Evolutionary conservation across 2,113 vertebrate species (phyloP).

Genomic region (Calyptommatus sinebrachiatus): DNA sequence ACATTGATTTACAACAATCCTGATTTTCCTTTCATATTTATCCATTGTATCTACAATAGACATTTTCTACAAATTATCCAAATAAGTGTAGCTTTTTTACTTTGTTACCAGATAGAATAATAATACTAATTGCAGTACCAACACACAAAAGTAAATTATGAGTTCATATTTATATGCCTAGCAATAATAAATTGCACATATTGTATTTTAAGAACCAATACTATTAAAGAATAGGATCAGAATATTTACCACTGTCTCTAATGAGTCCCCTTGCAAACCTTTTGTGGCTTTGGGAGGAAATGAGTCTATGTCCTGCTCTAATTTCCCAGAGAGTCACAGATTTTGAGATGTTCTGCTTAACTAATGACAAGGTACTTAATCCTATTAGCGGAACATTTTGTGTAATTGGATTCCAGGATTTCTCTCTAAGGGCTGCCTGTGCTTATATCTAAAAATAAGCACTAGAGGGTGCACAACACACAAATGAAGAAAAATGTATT

Average conservation of each 20-base stretch:
- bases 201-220: background rate
- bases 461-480: slow-evolving; percentile 65
- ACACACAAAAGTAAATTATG: slow-evolving; percentile 27
- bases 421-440: slow-evolving; percentile 19
- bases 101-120: slow-evolving; percentile 3
- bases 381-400: slow-evolving; percentile 68
- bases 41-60: background rate
- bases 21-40: background rate
- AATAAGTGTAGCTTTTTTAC: background rate
- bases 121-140: slow-evolving; percentile 8
- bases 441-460: slow-evolving; percentile 48
- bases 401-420: slow-evolving; percentile 56
- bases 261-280: slow-evolving; percentile 51
- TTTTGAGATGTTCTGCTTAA: slow-evolving; percentile 68
- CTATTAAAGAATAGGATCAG: slow-evolving; percentile 15
- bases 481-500: slow-evolving; percentile 5
- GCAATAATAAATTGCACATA: slow-evolving; percentile 8
- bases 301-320: slow-evolving; percentile 60
- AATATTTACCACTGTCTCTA: slow-evolving; percentile 68
- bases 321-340: slow-evolving; percentile 59
- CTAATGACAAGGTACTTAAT: slow-evolving; percentile 76
- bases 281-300: slow-evolving; percentile 47
- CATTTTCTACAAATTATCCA: background rate
- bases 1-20: too few relatives aligned
- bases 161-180: slow-evolving; percentile 28